Evolutionary conservation across 1,140 invertebrate species (phyloP), one percentile per base, ranked within the genome.

Genomic region (Ericerus pela): DNA sequence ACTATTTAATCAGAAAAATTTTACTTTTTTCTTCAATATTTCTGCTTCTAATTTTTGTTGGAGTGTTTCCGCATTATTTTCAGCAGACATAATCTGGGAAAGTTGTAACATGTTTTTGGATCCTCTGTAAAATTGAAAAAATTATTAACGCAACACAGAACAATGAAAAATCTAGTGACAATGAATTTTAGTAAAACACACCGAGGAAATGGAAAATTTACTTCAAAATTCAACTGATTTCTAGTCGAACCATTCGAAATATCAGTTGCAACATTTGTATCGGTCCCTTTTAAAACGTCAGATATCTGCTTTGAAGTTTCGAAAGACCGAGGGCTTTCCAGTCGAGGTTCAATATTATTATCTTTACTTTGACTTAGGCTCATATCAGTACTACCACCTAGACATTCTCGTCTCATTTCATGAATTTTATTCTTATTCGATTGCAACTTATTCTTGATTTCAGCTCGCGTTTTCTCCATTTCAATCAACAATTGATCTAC

Each of bases 401-500:
- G 24, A 8, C 5, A 8, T 11, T 11, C 10, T 10, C 20, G 8
- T 10, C 20, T 10, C 30, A 27, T 54, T 6, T 24, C 18, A 29
- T 11, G 14, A 36, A 24, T 31, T n/a, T 24, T 52, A 56, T 51
- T 31, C 37, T 47, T 24, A 31, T 16, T 56, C 2, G 29, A 28
- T 37, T 58, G 58, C 6, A 64, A 47, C 52, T 63, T 64, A 1
- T 61, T 58, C 56, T 60, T 59, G 16, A 65, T 66, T 58, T 69
- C 65, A 24, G 64, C 61, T 30, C 73, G 69, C 0, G 69, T 69
- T 24, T 60, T 62, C 38, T 74, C 71, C 64, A 74, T 70, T 57
- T 73, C 68, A 51, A 66, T 66, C 6, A 74, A 59, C 24, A 72
- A 43, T 33, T 68, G 61, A 16, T 73, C 67, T 11, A 73, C 69